These are phyloP conservation scores for Lithosia quadra DNA, from an alignment of 2,888 invertebrate species.

Conservation along the genomic window DNA sequence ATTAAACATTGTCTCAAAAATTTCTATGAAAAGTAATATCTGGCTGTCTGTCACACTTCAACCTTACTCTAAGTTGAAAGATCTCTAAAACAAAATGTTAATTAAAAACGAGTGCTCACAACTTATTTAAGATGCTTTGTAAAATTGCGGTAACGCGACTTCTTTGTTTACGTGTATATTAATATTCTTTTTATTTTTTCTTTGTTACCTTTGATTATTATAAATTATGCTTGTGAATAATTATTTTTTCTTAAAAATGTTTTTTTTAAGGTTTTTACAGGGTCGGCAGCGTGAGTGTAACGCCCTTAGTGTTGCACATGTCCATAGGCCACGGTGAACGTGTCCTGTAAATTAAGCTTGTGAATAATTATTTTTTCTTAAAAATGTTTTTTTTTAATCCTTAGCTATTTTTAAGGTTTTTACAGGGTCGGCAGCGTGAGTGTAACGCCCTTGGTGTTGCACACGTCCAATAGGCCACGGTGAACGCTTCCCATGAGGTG, in stretches of 20 bases:
- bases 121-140: not conserved
- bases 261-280: too few species aligned
- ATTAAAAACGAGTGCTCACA: not conserved
- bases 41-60: not conserved
- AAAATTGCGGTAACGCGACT: not conserved
- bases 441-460: too few species aligned
- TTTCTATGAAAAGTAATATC: conserved; percentile 1
- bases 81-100: not conserved
- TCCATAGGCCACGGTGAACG: too few species aligned
- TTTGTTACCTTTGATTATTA: not conserved
- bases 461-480: too few species aligned
- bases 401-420: too few species aligned
- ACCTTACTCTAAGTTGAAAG: not conserved
- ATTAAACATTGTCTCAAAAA: not conserved
- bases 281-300: too few species aligned
- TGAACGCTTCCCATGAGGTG: too few species aligned
- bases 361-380: not conserved
- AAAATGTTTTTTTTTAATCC: not conserved
- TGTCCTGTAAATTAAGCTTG: not conserved
- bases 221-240: not conserved
- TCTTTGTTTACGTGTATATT: not conserved
- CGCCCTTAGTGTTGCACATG: too few species aligned
- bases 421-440: too few species aligned
- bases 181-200: not conserved
- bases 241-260: not conserved